Conservation (phyloP, 2,888 invertebrate genomes). For the Torymus tubicola region DNA sequence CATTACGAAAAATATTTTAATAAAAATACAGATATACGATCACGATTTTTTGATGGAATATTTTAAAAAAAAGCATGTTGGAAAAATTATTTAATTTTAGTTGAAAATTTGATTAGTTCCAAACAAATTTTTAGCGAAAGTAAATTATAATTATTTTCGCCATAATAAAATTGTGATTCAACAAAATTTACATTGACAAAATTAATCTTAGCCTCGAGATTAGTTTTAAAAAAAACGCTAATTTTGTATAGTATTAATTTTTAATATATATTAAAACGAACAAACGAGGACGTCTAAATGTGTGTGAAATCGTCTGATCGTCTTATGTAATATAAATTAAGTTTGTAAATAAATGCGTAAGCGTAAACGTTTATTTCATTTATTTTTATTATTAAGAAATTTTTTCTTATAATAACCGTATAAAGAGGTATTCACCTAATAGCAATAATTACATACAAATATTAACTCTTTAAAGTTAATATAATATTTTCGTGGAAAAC, state of each 20-base stretch:
- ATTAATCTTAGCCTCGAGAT: conserved; percentile 39
- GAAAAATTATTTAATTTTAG: conserved; percentile 44
- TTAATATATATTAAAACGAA: conserved; percentile 43
- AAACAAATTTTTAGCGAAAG: conserved; percentile 28
- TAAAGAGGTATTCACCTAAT: conserved; percentile 19
- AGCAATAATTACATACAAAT: conserved; percentile 14
- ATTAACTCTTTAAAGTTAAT: conserved; percentile 1
- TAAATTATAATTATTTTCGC: conserved; percentile 44
- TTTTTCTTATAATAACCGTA: conserved; percentile 5
- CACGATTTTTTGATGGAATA: conserved; percentile 46
- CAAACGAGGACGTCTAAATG: conserved; percentile 54
- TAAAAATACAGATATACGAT: conserved; percentile 55
- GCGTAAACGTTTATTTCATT: conserved; percentile 38
- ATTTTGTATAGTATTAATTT: conserved; percentile 55
- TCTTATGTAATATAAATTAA: conserved; percentile 55
- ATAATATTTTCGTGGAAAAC: conserved; percentile 19
- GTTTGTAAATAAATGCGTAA: conserved; percentile 59
- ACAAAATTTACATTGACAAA: conserved; percentile 49
- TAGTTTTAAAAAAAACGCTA: conserved; percentile 24
- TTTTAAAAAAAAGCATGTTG: conserved; percentile 49
- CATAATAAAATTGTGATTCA: conserved; percentile 56
- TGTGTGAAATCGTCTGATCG: conserved; percentile 55
- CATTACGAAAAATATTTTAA: conserved; percentile 54
- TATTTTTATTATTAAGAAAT: conserved; percentile 26
- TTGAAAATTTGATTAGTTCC: conserved; percentile 31